A percentile compares a stretch with the other conserved stretches of the same genome.
Evolutionary conservation across 2,113 vertebrate species (phyloP).

Genomic region (Addax nasomaculatus): DNA sequence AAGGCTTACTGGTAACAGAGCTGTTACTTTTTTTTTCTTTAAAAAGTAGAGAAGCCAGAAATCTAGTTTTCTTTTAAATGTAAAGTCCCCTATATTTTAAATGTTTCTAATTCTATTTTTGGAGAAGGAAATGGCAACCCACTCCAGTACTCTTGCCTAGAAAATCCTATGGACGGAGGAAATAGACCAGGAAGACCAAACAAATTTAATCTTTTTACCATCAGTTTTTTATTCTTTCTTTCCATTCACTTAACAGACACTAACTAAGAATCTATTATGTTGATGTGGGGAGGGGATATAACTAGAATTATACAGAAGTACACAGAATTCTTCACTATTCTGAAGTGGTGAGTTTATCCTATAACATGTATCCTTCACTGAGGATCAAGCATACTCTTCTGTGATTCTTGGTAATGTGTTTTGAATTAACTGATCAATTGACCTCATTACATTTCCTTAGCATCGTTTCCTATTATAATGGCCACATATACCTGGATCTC

Average conservation of each 20-base stretch:
- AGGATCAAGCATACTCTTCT: background rate
- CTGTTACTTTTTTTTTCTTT: background rate
- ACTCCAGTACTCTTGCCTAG: no score
- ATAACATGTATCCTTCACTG: background rate
- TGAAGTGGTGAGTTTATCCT: background rate
- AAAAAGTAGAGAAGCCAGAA: background rate
- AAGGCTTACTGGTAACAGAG: background rate
- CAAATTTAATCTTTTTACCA: background rate
- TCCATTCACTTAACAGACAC: background rate
- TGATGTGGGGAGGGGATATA: background rate
- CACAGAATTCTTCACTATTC: background rate
- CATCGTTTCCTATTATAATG: background rate
- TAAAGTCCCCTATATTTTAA: background rate
- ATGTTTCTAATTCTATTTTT: background rate
- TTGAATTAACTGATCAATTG: constrained; percentile 6
- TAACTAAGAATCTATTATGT: background rate
- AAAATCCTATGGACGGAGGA: no score
- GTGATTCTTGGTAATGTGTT: background rate
- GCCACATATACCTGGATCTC: background rate
- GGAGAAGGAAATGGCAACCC: no score
- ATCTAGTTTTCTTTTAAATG: background rate
- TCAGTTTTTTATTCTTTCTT: background rate
- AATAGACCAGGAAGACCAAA: background rate
- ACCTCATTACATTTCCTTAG: background rate
- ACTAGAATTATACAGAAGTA: background rate